Conservation (phyloP, 2,888 invertebrate species). For the Coronaproctus castanopsis region DNA sequence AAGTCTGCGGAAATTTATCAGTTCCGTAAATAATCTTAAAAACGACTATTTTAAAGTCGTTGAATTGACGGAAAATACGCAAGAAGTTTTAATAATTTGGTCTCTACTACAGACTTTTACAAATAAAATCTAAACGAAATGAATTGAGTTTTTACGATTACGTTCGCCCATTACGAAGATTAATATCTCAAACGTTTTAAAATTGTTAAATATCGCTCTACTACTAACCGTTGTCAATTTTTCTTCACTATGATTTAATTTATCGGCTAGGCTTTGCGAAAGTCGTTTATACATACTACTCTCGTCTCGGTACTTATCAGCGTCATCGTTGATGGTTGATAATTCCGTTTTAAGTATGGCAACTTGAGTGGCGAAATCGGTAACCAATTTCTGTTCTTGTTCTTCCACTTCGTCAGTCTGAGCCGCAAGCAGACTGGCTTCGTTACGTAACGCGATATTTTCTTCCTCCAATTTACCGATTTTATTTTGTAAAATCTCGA, state of each 20-base stretch:
- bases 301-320: conserved; percentile 17
- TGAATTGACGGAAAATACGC: too few relatives aligned
- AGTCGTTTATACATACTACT: conserved; percentile 12
- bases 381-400: conserved; percentile 56
- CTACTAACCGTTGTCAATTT: conserved; percentile 19
- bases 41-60: too few relatives aligned
- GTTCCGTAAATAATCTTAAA: too few relatives aligned
- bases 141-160: too few relatives aligned
- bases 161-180: too few relatives aligned
- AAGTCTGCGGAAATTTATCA: too few relatives aligned
- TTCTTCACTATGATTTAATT: conserved; percentile 16
- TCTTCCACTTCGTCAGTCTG: conserved; percentile 75
- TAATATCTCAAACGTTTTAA: too few relatives aligned
- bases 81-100: too few relatives aligned
- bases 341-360: conserved; percentile 16
- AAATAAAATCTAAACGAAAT: too few relatives aligned
- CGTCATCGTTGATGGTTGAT: conserved; percentile 16
- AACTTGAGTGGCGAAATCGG: conserved; percentile 16
- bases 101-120: too few relatives aligned
- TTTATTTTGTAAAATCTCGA: conserved; percentile 59
- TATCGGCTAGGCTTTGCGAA: conserved; percentile 14
- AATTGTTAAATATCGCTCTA: too few relatives aligned
- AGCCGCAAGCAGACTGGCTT: conserved; percentile 56
- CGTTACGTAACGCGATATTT: conserved; percentile 59
- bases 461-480: conserved; percentile 73